Evolutionary conservation across 2,113 vertebrate species (phyloP), one percentile per base, ranked within the genome.

Genomic region (Rhinopomastus cyanomelas): DNA sequence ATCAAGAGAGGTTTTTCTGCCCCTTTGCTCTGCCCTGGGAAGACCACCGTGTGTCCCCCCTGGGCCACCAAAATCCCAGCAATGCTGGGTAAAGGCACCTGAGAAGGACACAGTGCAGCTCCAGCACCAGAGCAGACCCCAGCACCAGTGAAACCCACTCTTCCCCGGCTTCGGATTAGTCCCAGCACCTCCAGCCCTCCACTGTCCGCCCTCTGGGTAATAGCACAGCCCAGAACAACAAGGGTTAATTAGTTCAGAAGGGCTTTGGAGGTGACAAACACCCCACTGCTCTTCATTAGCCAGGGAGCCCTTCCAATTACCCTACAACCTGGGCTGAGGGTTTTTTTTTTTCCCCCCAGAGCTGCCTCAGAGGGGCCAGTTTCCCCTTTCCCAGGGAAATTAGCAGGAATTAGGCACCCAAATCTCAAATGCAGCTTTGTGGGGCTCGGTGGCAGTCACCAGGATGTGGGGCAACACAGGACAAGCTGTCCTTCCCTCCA

Each of bases 341-440:
- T 21, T 62, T n/a, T n/a, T n/a, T n/a, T n/a, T n/a, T n/a, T n/a
- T n/a, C n/a, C 29, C 57, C 11, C 44, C 78, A 44, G 56, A 85
- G 67, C 92, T 74, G 88, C 66, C 77, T 90, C 48, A 57, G 27
- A 79, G 64, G 78, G 65, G 57, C 81, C 7, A 3, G 15, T 76
- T 95, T 88, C 84, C 61, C 62, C 53, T 90, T 90, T 93, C 87
- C 55, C 81, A 87, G 51, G 78, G 84, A 87, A 90, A 88, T 68
- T 12, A 72, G 62, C 25, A 53, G 87, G 91, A 92, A 88, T 94
- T 67, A 81, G 32, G 84, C 62, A 13, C 39, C 56, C 72, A 90
- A 82, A 94, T 80, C 64, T 85, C 52, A 1, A 55, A 19, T 0
- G 11, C 52, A 27, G 81, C 57, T 76, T 79, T 56, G 68, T 1